A percentile compares a stretch with the other conserved stretches of the same genome.
These are phyloP conservation scores for Aricia agestis DNA, from an alignment of 1,140 invertebrate genomes.

Conservation along the genomic window DNA sequence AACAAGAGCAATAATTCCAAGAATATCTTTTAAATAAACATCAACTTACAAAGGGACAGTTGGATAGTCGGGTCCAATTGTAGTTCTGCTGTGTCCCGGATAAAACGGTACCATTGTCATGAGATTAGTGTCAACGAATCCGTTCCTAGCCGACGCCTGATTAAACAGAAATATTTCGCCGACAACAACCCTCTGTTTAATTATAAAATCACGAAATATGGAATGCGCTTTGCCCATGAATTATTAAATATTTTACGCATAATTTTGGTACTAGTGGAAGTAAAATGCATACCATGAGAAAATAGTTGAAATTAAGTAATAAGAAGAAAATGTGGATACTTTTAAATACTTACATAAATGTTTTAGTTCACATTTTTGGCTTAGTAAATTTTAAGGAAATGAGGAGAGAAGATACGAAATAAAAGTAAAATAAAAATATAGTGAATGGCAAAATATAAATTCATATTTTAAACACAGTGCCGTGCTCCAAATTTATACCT, in stretches of 20 bases:
- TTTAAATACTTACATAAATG: no score
- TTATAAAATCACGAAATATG: conserved; percentile 33
- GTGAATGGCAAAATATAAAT: background rate
- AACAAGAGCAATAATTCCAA: conserved; percentile 45
- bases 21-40: conserved; percentile 63
- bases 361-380: no score
- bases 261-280: background rate
- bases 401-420: no score
- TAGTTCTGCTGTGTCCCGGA: conserved; percentile 48
- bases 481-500: conserved; percentile 35
- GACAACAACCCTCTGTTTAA: conserved; percentile 49
- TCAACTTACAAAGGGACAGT: conserved; percentile 54
- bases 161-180: conserved; percentile 68
- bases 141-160: conserved; percentile 70
- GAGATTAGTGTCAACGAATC: conserved; percentile 73
- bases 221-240: conserved; percentile 21
- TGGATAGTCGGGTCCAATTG: conserved; percentile 33
- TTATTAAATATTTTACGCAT: background rate
- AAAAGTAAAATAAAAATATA: no score
- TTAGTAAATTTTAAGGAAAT: no score
- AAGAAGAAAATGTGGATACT: no score
- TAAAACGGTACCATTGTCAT: conserved; percentile 66
- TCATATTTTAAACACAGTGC: background rate
- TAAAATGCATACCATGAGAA: no score
- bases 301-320: no score